Base-by-base conservation (phyloP, 2,888 invertebrate species). In the Caenorhabditis auriculariae region DNA sequence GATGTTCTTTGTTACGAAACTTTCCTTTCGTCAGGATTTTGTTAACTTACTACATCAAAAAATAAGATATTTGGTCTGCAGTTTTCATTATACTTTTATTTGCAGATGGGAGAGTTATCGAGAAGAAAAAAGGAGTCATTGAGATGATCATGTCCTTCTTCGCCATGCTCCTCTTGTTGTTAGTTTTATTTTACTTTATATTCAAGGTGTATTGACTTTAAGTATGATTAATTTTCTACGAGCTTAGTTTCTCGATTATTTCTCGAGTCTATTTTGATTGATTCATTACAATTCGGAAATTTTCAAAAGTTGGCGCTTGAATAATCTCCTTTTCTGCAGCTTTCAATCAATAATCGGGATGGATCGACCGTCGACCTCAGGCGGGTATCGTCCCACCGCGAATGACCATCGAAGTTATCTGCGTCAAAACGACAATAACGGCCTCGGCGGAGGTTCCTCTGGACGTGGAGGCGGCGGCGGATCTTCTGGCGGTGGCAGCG, bases 261-360 rank as follows among this genome's bases (percentile, higher is more conserved):
- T 19, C 19, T 39, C 19, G 26, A 19, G 4, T 37, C n/a, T n/a
- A 46, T 24, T 37, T 12, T 27, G 19, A 17, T 49, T 9, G 4
- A 19, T 32, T 39, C 4, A 5, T 23, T 9, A 9, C 21, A 23
- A 21, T 35, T 41, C 15, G 23, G 5, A 19, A 17, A 41, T 44
- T 47, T 5, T 32, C 28, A 24, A 23, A 35, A 47, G 24, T 23
- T 37, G 24, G 35, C n/a, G 9, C 9, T 32, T n/a, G 15, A 6
- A 6, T n/a, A 12, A 15, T 23, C 15, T 32, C 23, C n/a, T 48
- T 66, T 38, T n/a, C n/a, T n/a, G n/a, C 58, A 67, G 67, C 39
- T 60, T 67, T 50, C 60, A 55, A 49, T 58, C 67, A 2, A 39
- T 67, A 4, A 39, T 67, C 29, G 67, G 67, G 32, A 41, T 60